Evolutionary conservation across 2,797 vertebrate species (phyloP).

Genomic region (Coranthus polyacanthus): DNA sequence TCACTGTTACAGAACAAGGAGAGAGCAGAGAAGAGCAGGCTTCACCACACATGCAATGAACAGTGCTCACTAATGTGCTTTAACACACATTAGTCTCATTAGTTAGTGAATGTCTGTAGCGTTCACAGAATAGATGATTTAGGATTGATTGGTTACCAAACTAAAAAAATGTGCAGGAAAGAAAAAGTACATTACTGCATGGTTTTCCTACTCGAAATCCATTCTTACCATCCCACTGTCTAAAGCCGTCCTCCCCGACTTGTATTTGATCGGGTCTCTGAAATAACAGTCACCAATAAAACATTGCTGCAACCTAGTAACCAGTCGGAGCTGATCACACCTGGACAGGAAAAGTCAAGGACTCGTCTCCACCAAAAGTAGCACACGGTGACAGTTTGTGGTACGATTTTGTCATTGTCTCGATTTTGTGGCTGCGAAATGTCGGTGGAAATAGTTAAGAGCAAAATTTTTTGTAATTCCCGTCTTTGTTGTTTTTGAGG

Average conservation of each 20-base stretch:
- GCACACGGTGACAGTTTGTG: slow-evolving; percentile 22
- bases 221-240: slow-evolving; percentile 99
- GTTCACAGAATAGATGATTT: slow-evolving; percentile 71
- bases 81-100: slow-evolving; percentile 61
- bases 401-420: background rate
- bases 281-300: slow-evolving; percentile 98
- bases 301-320: slow-evolving; percentile 90
- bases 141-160: slow-evolving; percentile 74
- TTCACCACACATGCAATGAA: slow-evolving; percentile 61
- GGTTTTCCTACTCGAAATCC: slow-evolving; percentile 88
- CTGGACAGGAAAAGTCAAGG: slow-evolving; percentile 86
- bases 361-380: slow-evolving; percentile 81
- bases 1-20: slow-evolving; percentile 81
- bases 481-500: background rate
- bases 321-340: slow-evolving; percentile 86
- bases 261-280: slow-evolving; percentile 99
- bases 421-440: slow-evolving; percentile 5
- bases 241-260: slow-evolving; percentile 99
- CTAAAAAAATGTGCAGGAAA: slow-evolving; percentile 81
- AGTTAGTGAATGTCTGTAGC: slow-evolving; percentile 66
- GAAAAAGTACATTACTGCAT: slow-evolving; percentile 86
- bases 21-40: slow-evolving; percentile 39
- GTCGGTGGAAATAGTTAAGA: background rate
- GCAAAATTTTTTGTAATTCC: background rate
- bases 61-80: slow-evolving; percentile 48